Evolutionary conservation across 2,113 vertebrate species (phyloP), one percentile per base, ranked within the genome.

Genomic region (Octodon degus): DNA sequence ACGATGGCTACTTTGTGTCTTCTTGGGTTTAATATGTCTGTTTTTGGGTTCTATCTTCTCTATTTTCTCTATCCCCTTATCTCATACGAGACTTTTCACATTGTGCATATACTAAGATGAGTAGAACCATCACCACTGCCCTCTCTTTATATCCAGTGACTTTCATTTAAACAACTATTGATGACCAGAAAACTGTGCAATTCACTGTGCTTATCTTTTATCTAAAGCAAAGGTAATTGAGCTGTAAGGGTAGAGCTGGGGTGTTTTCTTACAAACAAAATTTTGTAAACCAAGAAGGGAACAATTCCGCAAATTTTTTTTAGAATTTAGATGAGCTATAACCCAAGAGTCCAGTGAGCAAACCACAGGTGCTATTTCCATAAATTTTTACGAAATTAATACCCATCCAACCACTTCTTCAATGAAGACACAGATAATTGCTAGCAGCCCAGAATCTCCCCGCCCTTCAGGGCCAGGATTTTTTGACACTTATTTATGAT

Each of bases 401-500:
- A 90, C 62, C 62, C 68, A 87, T 9, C 16, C n/a, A 89, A 3
- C 37, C 32, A 47, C 24, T 30, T 6, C 76, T 74, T 84, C 43
- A 43, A 86, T 76, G 47, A 79, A 90, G 86, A 25, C 76, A 83
- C 11, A 65, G 76, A 74, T 94, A 79, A 94, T 85, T 68, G 32
- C 40, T 60, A 22, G 40, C n/a, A 58, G 17, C 14, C 82, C 50
- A 76, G 82, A 94, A 90, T 63, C 50, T 63, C 30, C 74, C 55
- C 20, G 22, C 74, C n/a, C 5, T 92, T 90, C 81, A 10, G 11
- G 63, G n/a, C 50, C 53, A 27, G 55, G n/a, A 81, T 63, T 62
- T 79, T 79, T 94, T 85, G 85, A 96, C 94, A 91, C 30, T 12
- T 53, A 80, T 43, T 74, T 92, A 76, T 84, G n/a, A 95, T 87